Evolutionary conservation across 2,888 invertebrate species (phyloP).

Genomic region (Philopedon plagiatum): DNA sequence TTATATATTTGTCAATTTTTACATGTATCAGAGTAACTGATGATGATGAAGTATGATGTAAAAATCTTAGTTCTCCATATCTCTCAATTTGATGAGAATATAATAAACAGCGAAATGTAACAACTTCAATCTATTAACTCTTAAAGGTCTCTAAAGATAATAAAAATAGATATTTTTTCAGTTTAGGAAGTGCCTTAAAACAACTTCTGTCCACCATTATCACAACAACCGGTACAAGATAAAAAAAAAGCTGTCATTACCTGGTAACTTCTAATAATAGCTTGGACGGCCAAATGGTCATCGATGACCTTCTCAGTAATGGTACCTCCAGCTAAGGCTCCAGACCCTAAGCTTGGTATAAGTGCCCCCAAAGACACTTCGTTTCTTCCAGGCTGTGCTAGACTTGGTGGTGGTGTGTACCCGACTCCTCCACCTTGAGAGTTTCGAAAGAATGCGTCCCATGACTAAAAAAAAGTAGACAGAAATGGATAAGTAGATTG

Average conservation of each 20-base stretch:
- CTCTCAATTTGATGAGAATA: no score
- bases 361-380: slow-evolving; percentile 80
- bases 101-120: no score
- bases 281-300: slow-evolving; percentile 98
- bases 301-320: slow-evolving; percentile 92
- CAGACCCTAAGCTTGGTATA: slow-evolving; percentile 68
- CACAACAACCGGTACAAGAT: background rate
- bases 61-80: no score
- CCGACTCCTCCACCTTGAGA: slow-evolving; percentile 86
- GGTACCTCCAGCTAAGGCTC: slow-evolving; percentile 66
- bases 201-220: background rate
- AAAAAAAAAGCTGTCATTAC: slow-evolving; percentile 71
- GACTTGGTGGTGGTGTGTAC: slow-evolving; percentile 82
- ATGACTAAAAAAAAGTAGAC: slow-evolving; percentile 76
- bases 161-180: background rate
- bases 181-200: no score
- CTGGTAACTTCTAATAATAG: slow-evolving; percentile 99
- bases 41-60: no score
- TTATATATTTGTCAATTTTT: no score
- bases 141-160: background rate
- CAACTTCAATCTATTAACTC: no score
- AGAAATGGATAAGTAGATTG: background rate
- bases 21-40: no score
- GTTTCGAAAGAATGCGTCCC: slow-evolving; percentile 94
- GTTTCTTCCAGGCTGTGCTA: slow-evolving; percentile 78